phyloP scores from a whole-genome alignment of 2,113 vertebrate species.

The Empidonax traillii region DNA sequence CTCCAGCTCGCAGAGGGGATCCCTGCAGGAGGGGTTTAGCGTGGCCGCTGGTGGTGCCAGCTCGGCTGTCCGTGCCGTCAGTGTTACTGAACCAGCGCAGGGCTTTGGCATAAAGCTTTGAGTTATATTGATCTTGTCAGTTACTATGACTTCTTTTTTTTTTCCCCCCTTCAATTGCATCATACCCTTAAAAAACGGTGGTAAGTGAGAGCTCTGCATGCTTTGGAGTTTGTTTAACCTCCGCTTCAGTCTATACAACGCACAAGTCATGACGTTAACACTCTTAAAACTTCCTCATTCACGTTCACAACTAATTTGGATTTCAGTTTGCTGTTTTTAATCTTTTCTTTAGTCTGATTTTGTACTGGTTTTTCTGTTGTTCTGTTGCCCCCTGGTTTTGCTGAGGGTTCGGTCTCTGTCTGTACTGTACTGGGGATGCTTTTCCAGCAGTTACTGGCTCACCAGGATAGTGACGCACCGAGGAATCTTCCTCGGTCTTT shows the following conservation, averaged over 20 bases:
- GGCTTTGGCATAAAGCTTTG: constrained; percentile 68
- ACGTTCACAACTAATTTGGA: constrained; percentile 84
- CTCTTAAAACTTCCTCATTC: constrained; percentile 79
- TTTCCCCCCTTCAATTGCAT: constrained; percentile 86
- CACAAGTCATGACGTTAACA: constrained; percentile 84
- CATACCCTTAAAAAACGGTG: constrained; percentile 92
- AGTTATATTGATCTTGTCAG: constrained; percentile 81
- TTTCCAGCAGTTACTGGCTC: neutral
- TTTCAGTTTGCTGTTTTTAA: constrained; percentile 80
- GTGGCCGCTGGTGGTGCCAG: neutral
- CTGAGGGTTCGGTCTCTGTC: constrained; percentile 60
- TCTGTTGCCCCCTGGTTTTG: constrained; percentile 67
- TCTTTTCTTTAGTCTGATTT: constrained; percentile 74
- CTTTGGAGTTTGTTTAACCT: constrained; percentile 89
- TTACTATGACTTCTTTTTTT: constrained; percentile 90
- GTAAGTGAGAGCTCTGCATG: constrained; percentile 98
- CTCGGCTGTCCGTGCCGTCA: neutral
- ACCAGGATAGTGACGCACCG: neutral
- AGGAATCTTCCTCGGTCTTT: neutral
- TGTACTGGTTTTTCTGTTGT: constrained; percentile 69
- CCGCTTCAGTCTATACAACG: constrained; percentile 85
- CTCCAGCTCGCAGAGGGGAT: neutral
- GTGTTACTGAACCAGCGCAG: neutral
- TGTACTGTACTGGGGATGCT: constrained; percentile 61
- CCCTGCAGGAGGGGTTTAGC: neutral